Evolutionary conservation across 2,797 vertebrate species (phyloP).

Genomic region (Oryzias sinensis): DNA sequence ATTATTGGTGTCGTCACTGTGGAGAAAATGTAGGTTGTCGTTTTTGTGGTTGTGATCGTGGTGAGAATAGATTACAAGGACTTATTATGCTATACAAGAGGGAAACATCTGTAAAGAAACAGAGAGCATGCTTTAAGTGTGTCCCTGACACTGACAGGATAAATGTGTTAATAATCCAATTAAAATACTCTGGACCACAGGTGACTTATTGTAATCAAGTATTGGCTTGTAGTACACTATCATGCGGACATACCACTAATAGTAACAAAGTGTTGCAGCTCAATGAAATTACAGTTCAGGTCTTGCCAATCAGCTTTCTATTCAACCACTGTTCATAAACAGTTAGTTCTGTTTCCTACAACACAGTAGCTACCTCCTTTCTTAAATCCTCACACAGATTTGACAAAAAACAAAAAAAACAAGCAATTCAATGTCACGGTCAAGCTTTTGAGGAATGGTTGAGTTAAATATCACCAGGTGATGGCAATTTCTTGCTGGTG

Average conservation of each 20-base stretch:
- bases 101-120: slow-evolving; percentile 2
- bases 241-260: slow-evolving; percentile 1
- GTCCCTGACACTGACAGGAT: background rate
- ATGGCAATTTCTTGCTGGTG: too few relatives aligned
- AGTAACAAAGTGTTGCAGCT: background rate
- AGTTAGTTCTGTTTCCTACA: background rate
- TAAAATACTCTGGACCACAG: background rate
- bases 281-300: background rate
- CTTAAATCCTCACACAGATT: too few relatives aligned
- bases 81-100: slow-evolving; percentile 15
- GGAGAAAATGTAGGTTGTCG: slow-evolving; percentile 4
- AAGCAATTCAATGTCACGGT: slow-evolving; percentile 7
- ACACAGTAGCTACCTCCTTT: background rate
- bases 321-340: background rate
- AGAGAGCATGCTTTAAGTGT: background rate
- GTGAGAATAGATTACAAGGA: slow-evolving; percentile 20
- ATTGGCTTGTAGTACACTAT: slow-evolving; percentile 2
- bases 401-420: background rate
- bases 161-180: background rate
- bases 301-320: background rate
- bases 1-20: too few relatives aligned
- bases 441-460: slow-evolving; percentile 9
- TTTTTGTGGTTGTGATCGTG: slow-evolving; percentile 25
- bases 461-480: too few relatives aligned
- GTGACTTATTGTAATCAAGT: background rate